Conservation (phyloP, 2,797 vertebrate genomes). For the Spheniscus humboldti region DNA sequence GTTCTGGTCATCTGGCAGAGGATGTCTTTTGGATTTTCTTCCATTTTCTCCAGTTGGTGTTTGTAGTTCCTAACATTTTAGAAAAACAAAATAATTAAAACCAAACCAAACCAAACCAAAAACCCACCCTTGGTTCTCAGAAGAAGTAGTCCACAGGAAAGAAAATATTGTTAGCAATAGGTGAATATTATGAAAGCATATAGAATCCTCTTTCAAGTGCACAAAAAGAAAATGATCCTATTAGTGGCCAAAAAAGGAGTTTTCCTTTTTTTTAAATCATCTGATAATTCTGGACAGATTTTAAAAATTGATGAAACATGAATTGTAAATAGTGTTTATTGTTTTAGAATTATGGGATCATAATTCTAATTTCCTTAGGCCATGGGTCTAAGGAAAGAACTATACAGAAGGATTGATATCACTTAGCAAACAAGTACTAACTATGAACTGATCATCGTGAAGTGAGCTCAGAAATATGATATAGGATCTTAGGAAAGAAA, state of each 20-base stretch:
- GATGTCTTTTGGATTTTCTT: background rate
- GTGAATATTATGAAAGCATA: background rate
- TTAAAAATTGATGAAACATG: background rate
- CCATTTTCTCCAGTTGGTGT: background rate
- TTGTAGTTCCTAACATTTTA: background rate
- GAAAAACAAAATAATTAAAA: background rate
- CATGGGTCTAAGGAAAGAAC: background rate
- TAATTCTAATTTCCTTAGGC: no score
- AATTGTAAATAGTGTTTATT: background rate
- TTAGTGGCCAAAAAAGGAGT: background rate
- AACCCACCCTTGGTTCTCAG: accelerated
- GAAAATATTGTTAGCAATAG: background rate
- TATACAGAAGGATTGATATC: background rate
- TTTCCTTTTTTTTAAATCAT: background rate
- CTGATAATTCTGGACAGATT: background rate
- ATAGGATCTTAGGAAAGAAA: background rate
- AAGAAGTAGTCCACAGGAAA: background rate
- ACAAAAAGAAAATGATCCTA: background rate
- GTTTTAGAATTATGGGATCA: background rate
- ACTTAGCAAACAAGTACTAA: background rate
- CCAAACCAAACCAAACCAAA: accelerated
- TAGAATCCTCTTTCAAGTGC: background rate
- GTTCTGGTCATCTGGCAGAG: background rate
- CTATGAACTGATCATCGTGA: background rate
- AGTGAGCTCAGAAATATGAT: background rate